Evolutionary conservation across 2,113 vertebrate species (phyloP), one percentile per base, ranked within the genome.

Genomic region (Chaetura pelagica): DNA sequence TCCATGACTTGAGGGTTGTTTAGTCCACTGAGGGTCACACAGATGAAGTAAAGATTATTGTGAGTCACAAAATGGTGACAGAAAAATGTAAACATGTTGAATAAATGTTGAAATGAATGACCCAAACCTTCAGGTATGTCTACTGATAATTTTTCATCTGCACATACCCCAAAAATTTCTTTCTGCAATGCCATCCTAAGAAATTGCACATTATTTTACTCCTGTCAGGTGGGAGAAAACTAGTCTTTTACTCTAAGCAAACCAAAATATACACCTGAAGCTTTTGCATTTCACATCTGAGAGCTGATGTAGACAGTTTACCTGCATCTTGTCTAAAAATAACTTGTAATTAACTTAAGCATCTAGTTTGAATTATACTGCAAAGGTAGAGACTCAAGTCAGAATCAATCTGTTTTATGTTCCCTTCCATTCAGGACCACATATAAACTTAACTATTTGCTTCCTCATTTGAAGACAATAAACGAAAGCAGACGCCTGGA

Each of bases 381-480:
- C 58, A 93, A 89, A 69, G 5, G 8, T 83, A 84, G 13, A 14
- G 6, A 57, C 24, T 6, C 20, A 46, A 58, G 51, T 96, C 78
- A 87, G 48, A 91, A 52, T 15, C 24, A 34, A 24, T 29, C n/a
- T 59, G 44, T 61, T 89, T 94, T 72, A 78, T 75, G 23, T 44
- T 94, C 17, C n/a, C 64, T 87, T 87, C 66, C 66, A 61, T 89
- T 73, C 69, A 92, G 27, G 81, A 87, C 49, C 61, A 68, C 74
- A 44, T 82, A 78, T 72, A 94, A 92, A 74, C 57, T 91, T 82
- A 78, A 89, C 44, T 93, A 62, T 67, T 87, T 80, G 21, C 54
- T 94, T 95, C 91, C 80, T 93, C 62, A 87, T 87, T 81, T 94
- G 73, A 68, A 90, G 80, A 81, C 61, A 91, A 81, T 87, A 89